Percentiles rank a stretch among this genome's conserved stretches.
Conservation (phyloP, 2,888 invertebrate genomes). For the Cheilosia urbana region DNA sequence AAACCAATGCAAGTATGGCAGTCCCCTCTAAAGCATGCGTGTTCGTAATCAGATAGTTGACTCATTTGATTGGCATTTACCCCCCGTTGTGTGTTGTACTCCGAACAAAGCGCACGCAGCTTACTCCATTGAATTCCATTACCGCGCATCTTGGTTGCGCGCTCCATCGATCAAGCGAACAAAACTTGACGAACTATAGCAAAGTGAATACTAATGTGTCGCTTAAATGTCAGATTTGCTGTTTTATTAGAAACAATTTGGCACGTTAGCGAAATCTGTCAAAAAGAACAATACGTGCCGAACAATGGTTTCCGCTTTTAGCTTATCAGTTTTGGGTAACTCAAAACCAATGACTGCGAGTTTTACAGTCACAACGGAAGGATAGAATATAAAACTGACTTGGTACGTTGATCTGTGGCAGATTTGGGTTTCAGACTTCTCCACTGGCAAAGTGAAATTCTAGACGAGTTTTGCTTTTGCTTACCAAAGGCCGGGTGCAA, state of each 20-base stretch:
- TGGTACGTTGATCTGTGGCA: background rate
- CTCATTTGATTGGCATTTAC: conserved; percentile 30
- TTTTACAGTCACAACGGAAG: background rate
- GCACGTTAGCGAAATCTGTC: conserved; percentile 48
- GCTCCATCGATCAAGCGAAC: conserved; percentile 45
- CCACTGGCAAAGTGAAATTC: conserved; percentile 29
- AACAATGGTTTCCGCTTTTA: conserved; percentile 1
- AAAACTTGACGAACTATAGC: background rate
- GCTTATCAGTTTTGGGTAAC: conserved; percentile 2
- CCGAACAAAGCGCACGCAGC: conserved; percentile 14
- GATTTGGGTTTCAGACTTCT: conserved; percentile 5
- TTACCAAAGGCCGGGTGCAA: conserved; percentile 19
- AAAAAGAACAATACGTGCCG: background rate
- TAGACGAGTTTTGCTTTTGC: conserved; percentile 25
- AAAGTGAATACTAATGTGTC: conserved; percentile 65
- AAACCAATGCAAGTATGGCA: background rate
- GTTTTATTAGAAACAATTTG: conserved; percentile 41
- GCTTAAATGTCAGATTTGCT: conserved; percentile 53
- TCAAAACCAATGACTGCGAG: background rate
- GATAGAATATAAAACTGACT: background rate
- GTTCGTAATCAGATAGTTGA: conserved; percentile 37
- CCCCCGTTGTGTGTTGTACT: background rate
- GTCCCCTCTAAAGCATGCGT: background rate
- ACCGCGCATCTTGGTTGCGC: conserved; percentile 19
- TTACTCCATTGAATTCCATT: conserved; percentile 23